Base-by-base conservation (phyloP, 2,888 invertebrate species). In the Bugula neritina region DNA sequence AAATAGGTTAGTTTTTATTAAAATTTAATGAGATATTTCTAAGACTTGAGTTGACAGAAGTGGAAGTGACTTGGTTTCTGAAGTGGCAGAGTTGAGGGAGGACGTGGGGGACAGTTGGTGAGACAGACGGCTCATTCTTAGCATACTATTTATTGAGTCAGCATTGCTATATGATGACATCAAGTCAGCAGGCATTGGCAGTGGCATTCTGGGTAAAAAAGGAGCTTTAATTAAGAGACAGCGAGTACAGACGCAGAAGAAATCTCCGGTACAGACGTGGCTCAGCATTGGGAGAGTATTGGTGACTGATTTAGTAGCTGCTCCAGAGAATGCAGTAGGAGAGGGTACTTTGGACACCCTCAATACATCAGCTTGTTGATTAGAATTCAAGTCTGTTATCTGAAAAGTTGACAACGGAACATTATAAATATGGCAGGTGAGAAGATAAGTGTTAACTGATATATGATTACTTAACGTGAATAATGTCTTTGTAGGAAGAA, bases 221-320 rank as follows among this genome's bases (percentile, higher is more conserved):
- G 63, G 63, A 31, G 63, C 63, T 31, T 63, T 63, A 13, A 63
- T 5, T 31, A 63, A 5, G 3, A 63, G 27, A 63, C 63, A 63
- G 21, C 63, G 27, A 31, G 63, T 34, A 31, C 63, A 63, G 5
- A 63, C 27, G n/a, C 63, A 63, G 27, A 63, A 63, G 27, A 63
- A 34, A 10, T 63, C 63, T 2, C 63, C 63, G n/a, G 63, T 63
- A 34, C 63, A 63, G n/a, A 63, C 34, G n/a, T 27, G 10, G 10
- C 5, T 3, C 13, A 63, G 10, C n/a, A 63, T 1, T 2, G 63
- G 17, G 27, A 31, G 25, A 63, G 63, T 13, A 31, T 10, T 63
- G n/a, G 63, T 2, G 2, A 63, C 13, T 10, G 13, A 5, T 13
- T 27, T 31, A 29, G 27, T 25, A 17, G 27, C 10, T 2, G 10